Conservation (phyloP, 2,888 invertebrate species). For the Caenorhabditis sp. region DNA sequence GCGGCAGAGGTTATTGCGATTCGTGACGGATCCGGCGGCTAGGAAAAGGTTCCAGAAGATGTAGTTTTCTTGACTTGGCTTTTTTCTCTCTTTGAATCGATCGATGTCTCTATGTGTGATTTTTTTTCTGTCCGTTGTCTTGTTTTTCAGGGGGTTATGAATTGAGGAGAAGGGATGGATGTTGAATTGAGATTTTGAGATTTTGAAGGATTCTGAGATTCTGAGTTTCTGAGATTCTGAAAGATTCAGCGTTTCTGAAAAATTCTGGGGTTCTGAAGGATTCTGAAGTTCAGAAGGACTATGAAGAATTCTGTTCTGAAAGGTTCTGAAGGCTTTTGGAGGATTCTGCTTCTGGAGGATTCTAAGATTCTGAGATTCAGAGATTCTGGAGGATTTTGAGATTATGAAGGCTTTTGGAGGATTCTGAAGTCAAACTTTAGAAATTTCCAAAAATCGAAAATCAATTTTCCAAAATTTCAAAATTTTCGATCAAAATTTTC, state of each 20-base stretch:
- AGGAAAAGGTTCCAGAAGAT: constrained; percentile 74
- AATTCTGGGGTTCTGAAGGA: background rate
- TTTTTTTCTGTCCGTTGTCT: constrained; percentile 39
- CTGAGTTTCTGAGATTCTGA: background rate
- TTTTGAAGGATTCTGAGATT: background rate
- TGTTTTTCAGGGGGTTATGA: background rate
- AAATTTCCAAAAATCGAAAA: background rate
- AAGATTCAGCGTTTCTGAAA: background rate
- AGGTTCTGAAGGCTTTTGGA: background rate
- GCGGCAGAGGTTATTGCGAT: constrained; percentile 80
- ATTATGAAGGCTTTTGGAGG: background rate
- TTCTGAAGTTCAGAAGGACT: background rate
- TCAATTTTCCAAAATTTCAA: background rate
- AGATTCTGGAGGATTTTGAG: background rate
- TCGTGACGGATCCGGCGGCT: constrained; percentile 80
- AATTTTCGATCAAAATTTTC: background rate
- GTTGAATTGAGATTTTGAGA: background rate
- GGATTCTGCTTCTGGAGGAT: background rate
- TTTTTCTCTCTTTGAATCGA: no score
- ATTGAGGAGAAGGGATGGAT: background rate
- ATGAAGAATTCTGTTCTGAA: no score
- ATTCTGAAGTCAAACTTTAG: background rate
- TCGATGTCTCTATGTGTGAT: background rate
- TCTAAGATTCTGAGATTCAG: background rate
- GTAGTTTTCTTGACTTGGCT: constrained; percentile 30